Evolutionary conservation across 2,113 vertebrate species (phyloP).

Genomic region (Xenus cinereus): DNA sequence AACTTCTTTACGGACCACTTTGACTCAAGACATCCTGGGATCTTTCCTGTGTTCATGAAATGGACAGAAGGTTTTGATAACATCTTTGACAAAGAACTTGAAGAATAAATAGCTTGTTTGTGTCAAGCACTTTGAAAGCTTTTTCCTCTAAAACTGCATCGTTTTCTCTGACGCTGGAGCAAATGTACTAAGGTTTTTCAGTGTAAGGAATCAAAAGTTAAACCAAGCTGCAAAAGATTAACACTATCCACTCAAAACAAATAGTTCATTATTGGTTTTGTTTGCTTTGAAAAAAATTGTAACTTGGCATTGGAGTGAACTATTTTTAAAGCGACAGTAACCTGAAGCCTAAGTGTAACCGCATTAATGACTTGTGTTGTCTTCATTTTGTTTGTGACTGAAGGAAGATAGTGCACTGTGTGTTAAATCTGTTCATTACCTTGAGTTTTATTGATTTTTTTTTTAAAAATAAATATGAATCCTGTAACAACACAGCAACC

Average conservation of each 20-base stretch:
- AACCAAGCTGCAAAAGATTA: conserved; percentile 35
- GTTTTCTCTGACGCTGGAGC: conserved; percentile 69
- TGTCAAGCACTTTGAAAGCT: conserved; percentile 76
- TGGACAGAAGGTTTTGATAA: conserved; percentile 72
- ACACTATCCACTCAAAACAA: conserved; percentile 30
- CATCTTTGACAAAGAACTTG: conserved; percentile 74
- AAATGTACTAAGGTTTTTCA: conserved; percentile 63
- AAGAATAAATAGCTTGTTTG: conserved; percentile 79
- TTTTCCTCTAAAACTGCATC: conserved; percentile 71
- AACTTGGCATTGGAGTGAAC: conserved; percentile 10
- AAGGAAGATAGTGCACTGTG: conserved; percentile 42
- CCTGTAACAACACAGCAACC: conserved; percentile 29
- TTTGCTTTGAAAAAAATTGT: conserved; percentile 19
- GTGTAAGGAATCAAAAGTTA: conserved; percentile 52
- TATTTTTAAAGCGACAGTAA: conserved; percentile 1
- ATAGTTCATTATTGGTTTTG: neutral
- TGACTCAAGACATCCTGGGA: conserved; percentile 72
- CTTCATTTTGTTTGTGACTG: conserved; percentile 53
- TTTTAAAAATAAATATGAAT: neutral
- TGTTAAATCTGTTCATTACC: conserved; percentile 38
- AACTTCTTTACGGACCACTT: conserved; percentile 77
- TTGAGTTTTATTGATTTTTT: conserved; percentile 1
- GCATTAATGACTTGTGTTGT: conserved; percentile 58
- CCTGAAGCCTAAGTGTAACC: conserved; percentile 53
- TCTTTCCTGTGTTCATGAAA: conserved; percentile 54